These are phyloP conservation scores for Ganaspis brasiliensis DNA, from an alignment of 2,888 invertebrate species.

Conservation along the genomic window DNA sequence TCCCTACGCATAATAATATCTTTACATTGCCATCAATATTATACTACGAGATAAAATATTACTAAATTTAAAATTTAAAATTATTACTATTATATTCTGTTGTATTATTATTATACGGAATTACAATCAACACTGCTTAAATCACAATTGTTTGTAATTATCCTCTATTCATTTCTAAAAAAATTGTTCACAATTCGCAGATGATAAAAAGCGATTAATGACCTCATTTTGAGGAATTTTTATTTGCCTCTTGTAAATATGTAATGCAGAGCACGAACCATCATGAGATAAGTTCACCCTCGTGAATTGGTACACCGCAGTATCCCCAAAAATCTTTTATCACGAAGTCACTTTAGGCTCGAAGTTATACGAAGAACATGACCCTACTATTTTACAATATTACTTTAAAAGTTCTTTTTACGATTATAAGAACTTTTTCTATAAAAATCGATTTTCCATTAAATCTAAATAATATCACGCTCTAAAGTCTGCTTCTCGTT, in stretches of 20 bases:
- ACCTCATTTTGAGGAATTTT: constrained; percentile 34
- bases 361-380: constrained; percentile 36
- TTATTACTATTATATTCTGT: too few relatives aligned
- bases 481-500: constrained; percentile 9
- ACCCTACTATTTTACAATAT: constrained; percentile 25
- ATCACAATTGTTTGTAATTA: not conserved
- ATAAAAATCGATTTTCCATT: constrained; percentile 23
- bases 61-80: too few relatives aligned
- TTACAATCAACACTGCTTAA: too few relatives aligned
- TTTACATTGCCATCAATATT: too few relatives aligned
- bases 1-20: too few relatives aligned
- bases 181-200: constrained; percentile 11
- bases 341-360: constrained; percentile 38
- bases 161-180: not conserved
- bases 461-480: constrained; percentile 13
- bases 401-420: constrained; percentile 24
- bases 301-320: constrained; percentile 42
- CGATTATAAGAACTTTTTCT: constrained; percentile 10
- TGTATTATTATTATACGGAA: too few relatives aligned
- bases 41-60: too few relatives aligned
- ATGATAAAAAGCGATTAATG: constrained; percentile 31
- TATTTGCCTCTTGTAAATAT: constrained; percentile 41
- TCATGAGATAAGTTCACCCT: constrained; percentile 44
- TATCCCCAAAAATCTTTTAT: constrained; percentile 35
- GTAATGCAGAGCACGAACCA: constrained; percentile 41